Conservation (phyloP, 2,797 vertebrate species). For the Valencia hispanica region DNA sequence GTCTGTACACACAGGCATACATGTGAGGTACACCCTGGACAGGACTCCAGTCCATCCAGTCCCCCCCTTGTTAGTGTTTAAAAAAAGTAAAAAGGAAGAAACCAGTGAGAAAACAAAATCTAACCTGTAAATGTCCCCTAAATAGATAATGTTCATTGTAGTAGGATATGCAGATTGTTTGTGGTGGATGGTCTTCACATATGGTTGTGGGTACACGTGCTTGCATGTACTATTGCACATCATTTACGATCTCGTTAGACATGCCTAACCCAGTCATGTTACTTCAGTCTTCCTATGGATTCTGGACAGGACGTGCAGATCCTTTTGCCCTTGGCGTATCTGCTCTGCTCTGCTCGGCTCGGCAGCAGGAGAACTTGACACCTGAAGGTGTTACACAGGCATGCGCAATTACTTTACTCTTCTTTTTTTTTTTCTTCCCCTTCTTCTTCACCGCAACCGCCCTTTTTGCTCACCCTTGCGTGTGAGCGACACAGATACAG, state of each 20-base stretch:
- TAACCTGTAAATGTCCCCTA: background rate
- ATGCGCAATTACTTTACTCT: background rate
- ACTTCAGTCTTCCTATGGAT: background rate
- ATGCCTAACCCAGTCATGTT: no score
- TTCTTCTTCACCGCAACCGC: background rate
- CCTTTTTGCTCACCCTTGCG: background rate
- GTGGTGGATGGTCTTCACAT: background rate
- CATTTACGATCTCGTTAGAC: background rate
- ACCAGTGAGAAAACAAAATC: no score
- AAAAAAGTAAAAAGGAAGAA: no score
- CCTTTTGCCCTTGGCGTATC: constrained; percentile 7
- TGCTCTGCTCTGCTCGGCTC: background rate
- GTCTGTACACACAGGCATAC: no score
- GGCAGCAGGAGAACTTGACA: constrained; percentile 11
- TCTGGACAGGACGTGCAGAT: background rate
- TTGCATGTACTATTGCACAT: background rate
- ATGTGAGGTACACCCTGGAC: no score
- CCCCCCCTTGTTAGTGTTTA: no score
- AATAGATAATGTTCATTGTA: background rate
- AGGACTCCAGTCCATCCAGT: no score
- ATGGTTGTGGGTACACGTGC: background rate
- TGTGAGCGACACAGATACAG: background rate
- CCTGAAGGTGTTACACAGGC: background rate
- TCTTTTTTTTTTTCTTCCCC: no score
- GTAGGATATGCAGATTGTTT: background rate